These are phyloP conservation scores for Endomychus coccineus DNA, from an alignment of 2,888 invertebrate species.

Conservation along the genomic window DNA sequence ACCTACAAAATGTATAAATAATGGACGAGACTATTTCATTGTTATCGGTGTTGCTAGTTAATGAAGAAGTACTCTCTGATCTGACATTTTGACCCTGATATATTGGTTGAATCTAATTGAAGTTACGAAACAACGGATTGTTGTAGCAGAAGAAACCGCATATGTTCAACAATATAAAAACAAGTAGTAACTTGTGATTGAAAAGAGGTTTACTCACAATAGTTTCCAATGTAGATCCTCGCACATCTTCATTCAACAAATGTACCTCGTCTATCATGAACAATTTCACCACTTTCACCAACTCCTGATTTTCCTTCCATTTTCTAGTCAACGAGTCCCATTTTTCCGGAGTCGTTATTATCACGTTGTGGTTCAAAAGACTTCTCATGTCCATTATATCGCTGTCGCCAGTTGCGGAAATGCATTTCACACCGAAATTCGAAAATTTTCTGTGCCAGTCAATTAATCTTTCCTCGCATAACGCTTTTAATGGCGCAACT, in stretches of 20 bases:
- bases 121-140: too few species aligned
- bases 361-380: conserved; percentile 48
- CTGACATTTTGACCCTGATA: not conserved
- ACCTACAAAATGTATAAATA: conserved; percentile 28
- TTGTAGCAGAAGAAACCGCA: too few species aligned
- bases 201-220: too few species aligned
- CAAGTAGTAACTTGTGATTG: too few species aligned
- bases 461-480: conserved; percentile 62
- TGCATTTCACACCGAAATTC: conserved; percentile 53
- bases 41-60: too few species aligned
- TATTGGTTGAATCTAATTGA: not conserved
- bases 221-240: conserved; percentile 72
- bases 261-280: conserved; percentile 75
- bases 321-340: conserved; percentile 74
- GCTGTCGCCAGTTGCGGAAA: conserved; percentile 73
- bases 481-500: conserved; percentile 77
- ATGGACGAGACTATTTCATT: too few species aligned
- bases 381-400: conserved; percentile 52
- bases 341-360: conserved; percentile 78
- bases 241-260: conserved; percentile 59
- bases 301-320: conserved; percentile 59
- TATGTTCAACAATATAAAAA: too few species aligned
- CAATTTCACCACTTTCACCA: conserved; percentile 57
- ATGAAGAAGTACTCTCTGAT: too few species aligned
- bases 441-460: conserved; percentile 70